Evolutionary conservation across 1,140 invertebrate species (phyloP).

Genomic region (Papilio aristodemus): DNA sequence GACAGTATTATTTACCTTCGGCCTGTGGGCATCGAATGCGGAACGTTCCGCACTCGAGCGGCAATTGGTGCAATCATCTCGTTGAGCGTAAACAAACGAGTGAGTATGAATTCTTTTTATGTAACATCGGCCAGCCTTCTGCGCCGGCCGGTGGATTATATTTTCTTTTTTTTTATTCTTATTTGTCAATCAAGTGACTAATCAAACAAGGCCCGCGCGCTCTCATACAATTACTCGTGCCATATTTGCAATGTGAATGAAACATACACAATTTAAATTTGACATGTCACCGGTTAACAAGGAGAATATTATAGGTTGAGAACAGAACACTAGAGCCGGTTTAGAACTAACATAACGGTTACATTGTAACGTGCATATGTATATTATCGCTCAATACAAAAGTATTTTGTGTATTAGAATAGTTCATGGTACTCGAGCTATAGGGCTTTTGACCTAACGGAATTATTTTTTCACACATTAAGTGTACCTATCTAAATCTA

Average conservation of each 20-base stretch:
- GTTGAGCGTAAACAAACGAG: slow-evolving; percentile 75
- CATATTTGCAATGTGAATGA: slow-evolving; percentile 2
- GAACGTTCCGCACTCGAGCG: slow-evolving; percentile 70
- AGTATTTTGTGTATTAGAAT: neutral
- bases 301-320: no score
- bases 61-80: slow-evolving; percentile 76
- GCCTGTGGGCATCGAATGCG: slow-evolving; percentile 47
- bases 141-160: slow-evolving; percentile 46
- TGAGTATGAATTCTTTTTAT: slow-evolving; percentile 65
- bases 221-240: neutral
- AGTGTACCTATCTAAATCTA: no score
- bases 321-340: no score
- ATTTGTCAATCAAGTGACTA: slow-evolving; percentile 21
- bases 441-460: no score
- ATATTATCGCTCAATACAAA: neutral
- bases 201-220: neutral
- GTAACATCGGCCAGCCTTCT: slow-evolving; percentile 51
- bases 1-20: slow-evolving; percentile 42
- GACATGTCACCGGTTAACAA: no score
- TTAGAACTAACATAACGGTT: neutral
- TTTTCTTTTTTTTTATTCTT: slow-evolving; percentile 34
- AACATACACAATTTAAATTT: no score
- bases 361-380: neutral
- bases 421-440: no score
- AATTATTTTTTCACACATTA: no score